phyloP scores from a whole-genome alignment of 2,888 invertebrate species.

The Xylocampa areola region DNA sequence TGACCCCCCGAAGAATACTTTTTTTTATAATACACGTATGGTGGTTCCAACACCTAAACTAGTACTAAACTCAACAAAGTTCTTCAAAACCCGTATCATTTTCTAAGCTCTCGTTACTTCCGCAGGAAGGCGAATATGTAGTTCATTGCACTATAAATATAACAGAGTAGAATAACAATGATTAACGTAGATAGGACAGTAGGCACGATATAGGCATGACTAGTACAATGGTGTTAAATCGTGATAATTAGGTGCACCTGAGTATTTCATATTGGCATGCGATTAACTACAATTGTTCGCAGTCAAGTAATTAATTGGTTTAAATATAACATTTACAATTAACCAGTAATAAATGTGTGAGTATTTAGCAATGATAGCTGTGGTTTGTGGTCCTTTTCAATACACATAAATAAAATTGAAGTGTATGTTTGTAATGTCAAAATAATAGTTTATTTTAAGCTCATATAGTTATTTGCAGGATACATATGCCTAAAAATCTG shows the following conservation, averaged over 20 bases:
- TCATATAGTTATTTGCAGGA: too few species aligned
- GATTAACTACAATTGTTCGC: neutral
- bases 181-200: slow-evolving; percentile 14
- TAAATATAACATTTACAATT: neutral
- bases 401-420: too few species aligned
- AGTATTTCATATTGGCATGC: slow-evolving; percentile 44
- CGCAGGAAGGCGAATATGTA: neutral
- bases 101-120: neutral
- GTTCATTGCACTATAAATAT: neutral
- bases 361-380: too few species aligned
- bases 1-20: too few species aligned
- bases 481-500: too few species aligned
- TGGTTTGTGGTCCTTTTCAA: neutral
- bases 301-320: slow-evolving; percentile 22
- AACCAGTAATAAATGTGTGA: neutral
- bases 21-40: too few species aligned
- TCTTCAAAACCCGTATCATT: slow-evolving; percentile 35
- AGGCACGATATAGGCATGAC: neutral
- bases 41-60: too few species aligned
- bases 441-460: too few species aligned
- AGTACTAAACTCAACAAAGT: too few species aligned
- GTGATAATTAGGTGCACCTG: slow-evolving; percentile 42
- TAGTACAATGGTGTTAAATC: slow-evolving; percentile 35
- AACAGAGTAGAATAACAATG: neutral
- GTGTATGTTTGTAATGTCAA: too few species aligned